Conservation (phyloP, 2,888 invertebrate genomes). For the Tenthredo notha region DNA sequence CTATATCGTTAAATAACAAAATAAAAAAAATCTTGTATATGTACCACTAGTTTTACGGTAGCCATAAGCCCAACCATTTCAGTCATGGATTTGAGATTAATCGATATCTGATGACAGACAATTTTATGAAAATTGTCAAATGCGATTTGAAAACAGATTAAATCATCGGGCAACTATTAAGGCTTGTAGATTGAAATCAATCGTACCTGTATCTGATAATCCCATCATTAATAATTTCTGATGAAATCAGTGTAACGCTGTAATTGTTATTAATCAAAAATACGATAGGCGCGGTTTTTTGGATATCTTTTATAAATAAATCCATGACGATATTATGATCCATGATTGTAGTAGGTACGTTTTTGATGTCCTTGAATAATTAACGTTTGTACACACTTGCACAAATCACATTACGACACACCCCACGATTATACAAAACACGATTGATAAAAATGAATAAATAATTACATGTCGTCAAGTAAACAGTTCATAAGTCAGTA, state of each 20-base stretch:
- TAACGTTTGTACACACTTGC: slow-evolving; percentile 76
- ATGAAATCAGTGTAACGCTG: background rate
- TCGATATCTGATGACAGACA: slow-evolving; percentile 39
- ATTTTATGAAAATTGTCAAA: slow-evolving; percentile 20
- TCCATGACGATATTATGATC: slow-evolving; percentile 43
- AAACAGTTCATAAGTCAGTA: slow-evolving; percentile 76
- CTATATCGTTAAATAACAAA: slow-evolving; percentile 61
- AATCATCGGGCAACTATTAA: background rate
- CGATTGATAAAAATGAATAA: slow-evolving; percentile 54
- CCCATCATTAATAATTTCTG: background rate
- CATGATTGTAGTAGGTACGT: slow-evolving; percentile 50
- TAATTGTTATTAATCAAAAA: background rate
- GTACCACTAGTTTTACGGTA: slow-evolving; percentile 67
- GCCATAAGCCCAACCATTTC: slow-evolving; percentile 74
- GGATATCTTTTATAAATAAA: slow-evolving; percentile 26
- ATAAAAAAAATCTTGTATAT: slow-evolving; percentile 71
- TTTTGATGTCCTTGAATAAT: slow-evolving; percentile 58
- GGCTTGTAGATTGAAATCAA: slow-evolving; percentile 14
- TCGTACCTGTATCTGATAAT: background rate
- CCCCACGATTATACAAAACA: slow-evolving; percentile 56
- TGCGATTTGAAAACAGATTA: background rate
- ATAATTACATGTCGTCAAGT: slow-evolving; percentile 74
- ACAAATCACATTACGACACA: slow-evolving; percentile 72
- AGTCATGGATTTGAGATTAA: slow-evolving; percentile 70
- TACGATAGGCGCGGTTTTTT: background rate